phyloP scores from a whole-genome alignment of 2,113 vertebrate species.

The Pristiophorus japonicus region DNA sequence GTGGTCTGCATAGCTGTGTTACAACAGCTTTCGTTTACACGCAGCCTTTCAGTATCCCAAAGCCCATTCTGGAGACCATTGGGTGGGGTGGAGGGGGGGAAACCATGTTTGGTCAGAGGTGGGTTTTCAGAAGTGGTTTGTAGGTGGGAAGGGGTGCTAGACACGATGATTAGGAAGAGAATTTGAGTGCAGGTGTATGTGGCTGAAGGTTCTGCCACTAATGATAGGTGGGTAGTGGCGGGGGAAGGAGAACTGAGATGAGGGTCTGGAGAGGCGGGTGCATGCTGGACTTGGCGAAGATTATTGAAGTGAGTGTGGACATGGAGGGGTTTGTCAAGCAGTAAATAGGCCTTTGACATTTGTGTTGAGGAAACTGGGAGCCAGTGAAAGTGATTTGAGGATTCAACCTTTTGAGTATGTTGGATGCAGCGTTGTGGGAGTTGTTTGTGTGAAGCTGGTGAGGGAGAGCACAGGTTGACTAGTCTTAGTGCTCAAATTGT shows the following conservation, averaged over 20 bases:
- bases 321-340: not conserved
- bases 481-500: not conserved
- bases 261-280: not conserved
- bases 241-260: not conserved
- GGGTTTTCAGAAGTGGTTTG: not conserved
- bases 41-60: not conserved
- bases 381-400: not conserved
- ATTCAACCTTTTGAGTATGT: not conserved
- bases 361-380: too few species aligned
- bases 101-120: too few species aligned
- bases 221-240: not conserved
- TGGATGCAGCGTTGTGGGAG: too few species aligned
- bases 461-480: not conserved
- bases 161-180: not conserved
- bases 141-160: not conserved
- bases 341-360: not conserved
- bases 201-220: not conserved
- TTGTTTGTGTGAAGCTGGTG: not conserved
- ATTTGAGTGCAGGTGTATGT: not conserved
- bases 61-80: not conserved
- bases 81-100: too few species aligned
- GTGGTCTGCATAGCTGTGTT: not conserved
- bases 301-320: not conserved
- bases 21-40: not conserved
- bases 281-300: not conserved